These are phyloP conservation scores for Eumerus sabulonum DNA, from an alignment of 2,888 invertebrate genomes.

Conservation along the genomic window DNA sequence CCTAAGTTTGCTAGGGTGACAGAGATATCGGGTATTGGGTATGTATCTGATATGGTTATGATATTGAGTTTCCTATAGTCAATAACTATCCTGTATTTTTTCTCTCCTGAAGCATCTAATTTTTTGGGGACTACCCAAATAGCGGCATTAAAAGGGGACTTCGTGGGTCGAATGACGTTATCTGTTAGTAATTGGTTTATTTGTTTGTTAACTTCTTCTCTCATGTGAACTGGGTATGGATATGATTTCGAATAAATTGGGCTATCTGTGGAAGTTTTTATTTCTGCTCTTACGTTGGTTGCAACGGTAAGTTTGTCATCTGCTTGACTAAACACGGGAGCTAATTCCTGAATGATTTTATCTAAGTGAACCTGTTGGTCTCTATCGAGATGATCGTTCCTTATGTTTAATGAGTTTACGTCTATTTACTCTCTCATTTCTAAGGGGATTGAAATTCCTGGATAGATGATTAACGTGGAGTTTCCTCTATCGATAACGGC, in stretches of 20 bases:
- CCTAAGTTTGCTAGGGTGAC: no score
- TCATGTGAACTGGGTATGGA: conserved; percentile 72
- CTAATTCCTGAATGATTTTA: conserved; percentile 2
- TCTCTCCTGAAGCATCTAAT: background rate
- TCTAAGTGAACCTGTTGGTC: background rate
- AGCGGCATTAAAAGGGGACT: conserved; percentile 65
- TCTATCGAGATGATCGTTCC: no score
- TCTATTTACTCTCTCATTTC: conserved; percentile 6
- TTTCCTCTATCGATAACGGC: conserved; percentile 8
- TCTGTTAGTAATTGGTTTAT: conserved; percentile 71
- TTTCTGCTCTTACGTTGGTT: conserved; percentile 2
- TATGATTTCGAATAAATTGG: conserved; percentile 69
- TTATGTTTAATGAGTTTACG: no score
- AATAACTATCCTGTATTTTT: conserved; percentile 21
- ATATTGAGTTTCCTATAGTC: conserved; percentile 43
- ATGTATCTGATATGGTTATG: conserved; percentile 24
- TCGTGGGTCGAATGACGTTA: conserved; percentile 69
- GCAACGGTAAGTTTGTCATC: background rate
- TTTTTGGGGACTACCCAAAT: conserved; percentile 48
- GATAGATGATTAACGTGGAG: conserved; percentile 2
- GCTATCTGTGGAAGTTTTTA: background rate
- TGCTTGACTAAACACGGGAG: background rate
- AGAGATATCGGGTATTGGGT: conserved; percentile 19
- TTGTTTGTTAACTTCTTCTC: conserved; percentile 73
- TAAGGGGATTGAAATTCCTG: conserved; percentile 3